These are phyloP conservation scores for Drepana arcuata DNA, from an alignment of 1,140 invertebrate genomes.

Conservation along the genomic window DNA sequence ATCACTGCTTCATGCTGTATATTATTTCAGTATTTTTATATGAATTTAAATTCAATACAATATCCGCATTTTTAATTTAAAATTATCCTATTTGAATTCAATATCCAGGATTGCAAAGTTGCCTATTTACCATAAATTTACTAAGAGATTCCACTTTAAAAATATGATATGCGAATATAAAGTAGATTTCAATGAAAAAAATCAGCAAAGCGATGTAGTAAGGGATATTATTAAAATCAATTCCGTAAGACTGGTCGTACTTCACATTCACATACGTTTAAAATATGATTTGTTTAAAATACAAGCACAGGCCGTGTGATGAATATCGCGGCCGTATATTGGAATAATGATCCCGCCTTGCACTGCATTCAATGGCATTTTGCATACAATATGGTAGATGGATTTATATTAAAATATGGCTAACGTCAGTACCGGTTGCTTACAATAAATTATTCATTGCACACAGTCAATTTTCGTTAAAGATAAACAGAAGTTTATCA, in stretches of 20 bases:
- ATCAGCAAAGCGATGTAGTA: too few relatives aligned
- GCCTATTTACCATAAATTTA: conserved; percentile 7
- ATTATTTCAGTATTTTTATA: too few relatives aligned
- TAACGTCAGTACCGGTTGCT: conserved; percentile 63
- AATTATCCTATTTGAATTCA: too few relatives aligned
- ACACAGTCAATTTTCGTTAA: conserved; percentile 66
- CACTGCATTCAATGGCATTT: conserved; percentile 69
- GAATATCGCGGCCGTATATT: conserved; percentile 64
- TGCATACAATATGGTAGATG: conserved; percentile 70
- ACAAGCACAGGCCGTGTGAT: conserved; percentile 50
- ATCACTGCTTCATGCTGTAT: too few relatives aligned
- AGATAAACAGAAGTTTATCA: conserved; percentile 64
- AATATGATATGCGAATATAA: too few relatives aligned
- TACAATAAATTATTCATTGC: conserved; percentile 70
- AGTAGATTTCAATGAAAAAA: too few relatives aligned
- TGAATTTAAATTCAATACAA: too few relatives aligned
- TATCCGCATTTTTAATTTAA: too few relatives aligned
- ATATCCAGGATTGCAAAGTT: too few relatives aligned
- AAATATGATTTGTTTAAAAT: conserved; percentile 72
- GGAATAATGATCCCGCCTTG: conserved; percentile 68
- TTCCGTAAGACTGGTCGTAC: conserved; percentile 28
- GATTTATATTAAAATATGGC: conserved; percentile 72
- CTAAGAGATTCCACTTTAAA: too few relatives aligned
- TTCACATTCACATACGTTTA: conserved; percentile 20
- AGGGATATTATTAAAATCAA: conserved; percentile 55